phyloP scores from a whole-genome alignment of 2,888 invertebrate species.

The Athrips mouffetella region DNA sequence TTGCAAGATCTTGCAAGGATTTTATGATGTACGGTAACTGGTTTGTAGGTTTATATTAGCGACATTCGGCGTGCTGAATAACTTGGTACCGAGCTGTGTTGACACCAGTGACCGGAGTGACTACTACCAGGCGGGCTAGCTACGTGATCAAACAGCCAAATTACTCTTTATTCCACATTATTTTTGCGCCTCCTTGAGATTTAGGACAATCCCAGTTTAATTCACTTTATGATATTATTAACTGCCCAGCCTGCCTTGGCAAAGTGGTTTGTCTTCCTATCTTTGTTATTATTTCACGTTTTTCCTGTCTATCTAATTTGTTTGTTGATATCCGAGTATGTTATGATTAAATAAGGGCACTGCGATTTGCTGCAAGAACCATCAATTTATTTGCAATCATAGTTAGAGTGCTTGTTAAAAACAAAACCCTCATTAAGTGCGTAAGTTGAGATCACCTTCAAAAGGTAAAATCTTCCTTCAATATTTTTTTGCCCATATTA shows the following conservation, averaged over 20 bases:
- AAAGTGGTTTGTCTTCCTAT: background rate
- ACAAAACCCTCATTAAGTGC: too few relatives aligned
- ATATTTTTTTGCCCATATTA: too few relatives aligned
- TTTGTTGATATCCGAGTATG: slow-evolving; percentile 3
- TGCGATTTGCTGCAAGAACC: too few relatives aligned
- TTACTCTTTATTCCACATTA: slow-evolving; percentile 45
- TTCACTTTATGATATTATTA: slow-evolving; percentile 17
- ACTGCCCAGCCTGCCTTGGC: slow-evolving; percentile 9
- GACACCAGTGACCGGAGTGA: slow-evolving; percentile 38
- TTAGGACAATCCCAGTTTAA: slow-evolving; percentile 38
- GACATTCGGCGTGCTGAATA: slow-evolving; percentile 39
- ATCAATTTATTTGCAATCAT: too few relatives aligned
- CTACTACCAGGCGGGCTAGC: slow-evolving; percentile 20
- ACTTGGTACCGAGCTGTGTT: slow-evolving; percentile 48
- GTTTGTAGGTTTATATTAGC: slow-evolving; percentile 25
- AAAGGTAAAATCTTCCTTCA: too few relatives aligned
- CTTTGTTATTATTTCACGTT: slow-evolving; percentile 1
- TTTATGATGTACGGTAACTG: background rate
- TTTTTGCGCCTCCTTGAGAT: slow-evolving; percentile 48
- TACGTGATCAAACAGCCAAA: slow-evolving; percentile 59
- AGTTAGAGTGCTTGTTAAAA: too few relatives aligned
- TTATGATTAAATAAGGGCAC: background rate
- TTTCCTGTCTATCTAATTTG: slow-evolving; percentile 6
- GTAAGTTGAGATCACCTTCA: too few relatives aligned
- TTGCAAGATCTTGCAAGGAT: too few relatives aligned